A percentile compares a stretch with the other conserved stretches of the same genome.
phyloP scores from a whole-genome alignment of 2,888 invertebrate species.

The Cryptocephalus moraei region DNA sequence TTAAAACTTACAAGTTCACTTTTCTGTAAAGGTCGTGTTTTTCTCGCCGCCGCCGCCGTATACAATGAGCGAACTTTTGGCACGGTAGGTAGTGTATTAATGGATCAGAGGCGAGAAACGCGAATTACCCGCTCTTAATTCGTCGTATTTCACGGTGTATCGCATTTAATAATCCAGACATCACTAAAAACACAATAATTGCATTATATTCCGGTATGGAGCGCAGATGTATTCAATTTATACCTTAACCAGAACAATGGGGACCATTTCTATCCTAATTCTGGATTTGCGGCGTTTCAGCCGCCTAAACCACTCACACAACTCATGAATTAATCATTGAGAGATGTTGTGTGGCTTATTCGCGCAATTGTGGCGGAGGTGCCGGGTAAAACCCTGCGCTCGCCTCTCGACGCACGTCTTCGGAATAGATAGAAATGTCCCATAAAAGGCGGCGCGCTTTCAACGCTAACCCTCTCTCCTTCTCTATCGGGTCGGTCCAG shows the following conservation, averaged over 20 bases:
- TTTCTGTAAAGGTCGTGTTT: too few relatives aligned
- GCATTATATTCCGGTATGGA: conserved; percentile 19
- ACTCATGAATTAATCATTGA: conserved; percentile 37
- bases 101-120: too few relatives aligned
- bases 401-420: conserved; percentile 17
- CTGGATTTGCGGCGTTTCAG: conserved; percentile 33
- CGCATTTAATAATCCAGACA: too few relatives aligned
- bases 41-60: too few relatives aligned
- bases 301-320: conserved; percentile 34
- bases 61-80: too few relatives aligned
- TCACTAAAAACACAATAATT: conserved; percentile 20
- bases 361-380: conserved; percentile 6
- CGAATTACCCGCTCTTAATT: too few relatives aligned
- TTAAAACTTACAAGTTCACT: too few relatives aligned
- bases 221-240: conserved; percentile 24
- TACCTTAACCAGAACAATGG: conserved; percentile 29
- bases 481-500: conserved; percentile 5
- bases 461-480: conserved; percentile 10
- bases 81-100: too few relatives aligned
- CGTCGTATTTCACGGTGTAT: too few relatives aligned
- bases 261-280: conserved; percentile 34
- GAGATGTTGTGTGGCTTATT: conserved; percentile 28
- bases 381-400: not conserved
- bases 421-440: conserved; percentile 25
- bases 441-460: conserved; percentile 19